These are phyloP conservation scores for Ara ararauna DNA, from an alignment of 2,797 vertebrate genomes.

Conservation along the genomic window DNA sequence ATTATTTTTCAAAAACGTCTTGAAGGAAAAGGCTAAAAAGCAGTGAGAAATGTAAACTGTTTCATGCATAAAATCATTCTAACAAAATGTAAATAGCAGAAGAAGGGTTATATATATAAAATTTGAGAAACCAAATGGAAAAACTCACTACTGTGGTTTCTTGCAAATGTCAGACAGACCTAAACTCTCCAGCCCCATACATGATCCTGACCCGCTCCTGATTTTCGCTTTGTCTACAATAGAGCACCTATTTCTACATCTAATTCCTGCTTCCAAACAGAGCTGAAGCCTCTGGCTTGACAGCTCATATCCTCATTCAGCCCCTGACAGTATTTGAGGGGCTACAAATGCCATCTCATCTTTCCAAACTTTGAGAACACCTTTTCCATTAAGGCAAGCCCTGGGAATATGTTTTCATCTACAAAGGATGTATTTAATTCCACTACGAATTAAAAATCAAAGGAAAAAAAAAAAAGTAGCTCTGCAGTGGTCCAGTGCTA, in stretches of 20 bases:
- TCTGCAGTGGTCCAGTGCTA: background rate
- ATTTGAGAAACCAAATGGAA: background rate
- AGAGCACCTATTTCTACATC: background rate
- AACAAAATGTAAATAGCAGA: background rate
- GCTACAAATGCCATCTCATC: background rate
- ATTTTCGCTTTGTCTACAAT: background rate
- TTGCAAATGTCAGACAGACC: background rate
- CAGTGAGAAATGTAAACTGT: background rate
- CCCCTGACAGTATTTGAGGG: background rate
- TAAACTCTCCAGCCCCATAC: background rate
- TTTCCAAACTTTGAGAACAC: background rate
- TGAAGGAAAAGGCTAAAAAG: background rate
- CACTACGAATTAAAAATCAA: background rate
- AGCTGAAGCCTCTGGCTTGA: background rate
- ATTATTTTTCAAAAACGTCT: background rate
- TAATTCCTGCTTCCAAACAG: background rate
- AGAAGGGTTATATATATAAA: background rate
- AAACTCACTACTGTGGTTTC: background rate
- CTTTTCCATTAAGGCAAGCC: background rate
- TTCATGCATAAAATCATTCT: background rate
- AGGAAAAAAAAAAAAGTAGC: background rate
- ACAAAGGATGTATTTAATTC: background rate
- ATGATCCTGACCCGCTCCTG: background rate
- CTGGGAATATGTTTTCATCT: background rate
- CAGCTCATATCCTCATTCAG: background rate